phyloP scores from a whole-genome alignment of 2,888 invertebrate species.

The Chalcis sispes region DNA sequence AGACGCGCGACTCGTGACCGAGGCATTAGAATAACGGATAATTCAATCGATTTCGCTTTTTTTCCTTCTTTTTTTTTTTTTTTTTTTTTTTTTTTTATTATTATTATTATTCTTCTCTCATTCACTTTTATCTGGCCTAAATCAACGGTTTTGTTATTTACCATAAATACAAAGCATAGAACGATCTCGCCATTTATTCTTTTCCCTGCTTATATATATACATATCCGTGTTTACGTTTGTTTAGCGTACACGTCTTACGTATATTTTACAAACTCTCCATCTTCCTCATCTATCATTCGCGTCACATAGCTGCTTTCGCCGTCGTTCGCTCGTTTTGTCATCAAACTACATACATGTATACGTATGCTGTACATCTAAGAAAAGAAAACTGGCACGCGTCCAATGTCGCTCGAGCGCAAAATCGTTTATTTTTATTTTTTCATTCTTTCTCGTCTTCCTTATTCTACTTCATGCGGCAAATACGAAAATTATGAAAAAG shows the following conservation, averaged over 20 bases:
- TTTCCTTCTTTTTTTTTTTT: background rate
- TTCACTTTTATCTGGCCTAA: too few relatives aligned
- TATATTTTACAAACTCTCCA: too few relatives aligned
- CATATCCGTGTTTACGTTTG: background rate
- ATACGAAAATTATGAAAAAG: background rate
- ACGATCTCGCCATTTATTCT: background rate
- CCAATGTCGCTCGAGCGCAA: conserved; percentile 1
- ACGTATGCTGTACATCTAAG: background rate
- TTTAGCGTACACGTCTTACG: too few relatives aligned
- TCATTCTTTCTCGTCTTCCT: background rate
- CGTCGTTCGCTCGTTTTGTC: too few relatives aligned
- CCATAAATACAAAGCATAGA: too few relatives aligned
- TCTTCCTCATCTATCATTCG: too few relatives aligned
- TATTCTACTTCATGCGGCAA: too few relatives aligned
- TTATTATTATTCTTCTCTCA: too few relatives aligned
- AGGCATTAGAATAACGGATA: conserved; percentile 32
- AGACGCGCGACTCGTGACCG: too few relatives aligned
- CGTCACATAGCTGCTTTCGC: too few relatives aligned
- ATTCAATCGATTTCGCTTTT: conserved; percentile 14
- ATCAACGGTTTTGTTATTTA: too few relatives aligned
- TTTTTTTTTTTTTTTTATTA: background rate
- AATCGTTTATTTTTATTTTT: background rate
- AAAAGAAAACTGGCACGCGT: conserved; percentile 36
- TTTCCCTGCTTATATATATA: background rate
- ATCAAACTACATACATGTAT: background rate